Evolutionary conservation across 2,113 vertebrate species (phyloP), one percentile per base, ranked within the genome.

Genomic region (Erpornis zantholeuca): DNA sequence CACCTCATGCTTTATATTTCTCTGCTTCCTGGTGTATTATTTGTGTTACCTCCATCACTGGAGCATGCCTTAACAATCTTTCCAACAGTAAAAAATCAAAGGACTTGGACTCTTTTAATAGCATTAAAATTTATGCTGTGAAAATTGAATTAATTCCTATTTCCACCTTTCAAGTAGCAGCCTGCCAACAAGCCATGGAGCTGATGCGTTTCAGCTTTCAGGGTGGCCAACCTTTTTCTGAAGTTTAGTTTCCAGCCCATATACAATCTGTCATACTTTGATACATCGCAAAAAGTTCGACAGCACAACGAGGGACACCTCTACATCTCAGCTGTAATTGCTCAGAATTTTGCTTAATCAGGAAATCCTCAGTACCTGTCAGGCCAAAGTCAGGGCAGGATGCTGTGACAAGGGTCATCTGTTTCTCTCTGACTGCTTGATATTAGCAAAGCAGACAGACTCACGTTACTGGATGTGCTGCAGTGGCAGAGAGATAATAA

Each of bases 321-420:
- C 50, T 65, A 24, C 40, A 47, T 54, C 79, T 90, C 63, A 59
- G 56, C 66, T 66, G 35, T 73, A 92, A 87, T 88, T 91, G 59
- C 42, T 80, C 12, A 61, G 66, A 53, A 54, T 94, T 96, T 69
- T 91, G 84, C 83, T 94, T 85, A 50, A 82, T 90, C 92, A 90
- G 66, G 85, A 91, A 73, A 85, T 50, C 33, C 50, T 66, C 1
- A 1, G 23, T 52, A 70, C 17, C 49, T 70, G 44, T 16, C 42
- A 80, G 66, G 66, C 42, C 42, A 69, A 85, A 90, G 79, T 44
- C 50, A 86, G 86, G 71, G 72, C 64, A 90, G 56, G 24, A 65
- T 83, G 50, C 38, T 63, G 38, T 78, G 82, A 70, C 68, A 66
- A 86, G 52, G 86, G 85, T 88, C 82, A 64, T 31, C 68, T 68